Percentiles rank a stretch among this genome's conserved stretches.
Evolutionary conservation across 1,140 invertebrate genomes (phyloP).

Genomic region (Heliconius nattereri): DNA sequence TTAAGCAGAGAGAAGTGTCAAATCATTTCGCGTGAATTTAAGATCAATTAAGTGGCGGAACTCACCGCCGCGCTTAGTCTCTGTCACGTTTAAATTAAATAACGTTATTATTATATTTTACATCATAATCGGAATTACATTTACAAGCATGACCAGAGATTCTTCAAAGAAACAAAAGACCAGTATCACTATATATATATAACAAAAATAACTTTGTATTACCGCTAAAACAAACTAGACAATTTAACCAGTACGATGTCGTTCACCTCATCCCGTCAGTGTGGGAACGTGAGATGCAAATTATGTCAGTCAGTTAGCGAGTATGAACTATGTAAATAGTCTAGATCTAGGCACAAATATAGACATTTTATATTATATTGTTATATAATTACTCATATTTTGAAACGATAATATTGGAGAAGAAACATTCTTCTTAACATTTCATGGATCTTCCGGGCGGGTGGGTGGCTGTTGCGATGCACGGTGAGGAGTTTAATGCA

Average conservation of each 20-base stretch:
- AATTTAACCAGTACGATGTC: background rate
- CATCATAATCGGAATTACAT: too few species aligned
- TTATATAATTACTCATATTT: background rate
- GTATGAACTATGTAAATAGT: background rate
- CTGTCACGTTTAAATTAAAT: too few species aligned
- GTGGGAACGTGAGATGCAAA: background rate
- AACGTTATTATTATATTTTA: too few species aligned
- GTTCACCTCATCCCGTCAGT: background rate
- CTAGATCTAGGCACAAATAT: background rate
- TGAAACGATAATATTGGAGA: background rate
- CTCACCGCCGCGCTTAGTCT: too few species aligned
- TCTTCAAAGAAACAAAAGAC: background rate
- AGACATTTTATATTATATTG: background rate
- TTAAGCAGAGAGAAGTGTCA: too few species aligned
- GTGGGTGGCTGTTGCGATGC: too few species aligned
- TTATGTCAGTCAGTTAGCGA: background rate
- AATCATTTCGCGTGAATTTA: too few species aligned
- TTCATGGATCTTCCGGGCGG: too few species aligned
- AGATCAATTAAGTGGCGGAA: too few species aligned
- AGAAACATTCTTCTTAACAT: background rate
- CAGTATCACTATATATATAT: background rate
- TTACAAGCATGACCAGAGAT: too few species aligned
- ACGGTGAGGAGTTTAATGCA: too few species aligned
- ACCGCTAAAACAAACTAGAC: background rate
- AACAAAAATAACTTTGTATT: background rate